phyloP scores from a whole-genome alignment of 2,888 invertebrate species.

The Cosmia trapezina region DNA sequence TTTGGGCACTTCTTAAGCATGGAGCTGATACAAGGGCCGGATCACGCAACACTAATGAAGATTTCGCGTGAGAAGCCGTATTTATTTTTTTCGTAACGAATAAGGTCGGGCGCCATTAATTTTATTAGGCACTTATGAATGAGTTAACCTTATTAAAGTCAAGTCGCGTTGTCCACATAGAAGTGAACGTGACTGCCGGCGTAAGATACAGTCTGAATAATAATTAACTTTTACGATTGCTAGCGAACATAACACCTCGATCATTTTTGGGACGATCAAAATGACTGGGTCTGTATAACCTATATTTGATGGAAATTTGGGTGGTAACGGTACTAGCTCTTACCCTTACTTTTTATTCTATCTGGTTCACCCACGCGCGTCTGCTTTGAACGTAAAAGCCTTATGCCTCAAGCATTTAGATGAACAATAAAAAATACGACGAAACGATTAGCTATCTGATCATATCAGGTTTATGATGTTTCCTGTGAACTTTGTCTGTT shows the following conservation, averaged over 20 bases:
- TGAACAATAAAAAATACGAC: conserved; percentile 41
- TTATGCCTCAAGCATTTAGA: conserved; percentile 39
- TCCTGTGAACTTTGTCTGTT: conserved; percentile 13
- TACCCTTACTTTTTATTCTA: conserved; percentile 53
- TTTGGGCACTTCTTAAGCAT: conserved; percentile 48
- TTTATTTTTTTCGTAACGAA: conserved; percentile 47
- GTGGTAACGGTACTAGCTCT: conserved; percentile 31
- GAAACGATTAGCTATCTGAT: conserved; percentile 36
- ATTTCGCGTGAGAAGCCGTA: conserved; percentile 64
- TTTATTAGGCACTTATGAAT: conserved; percentile 77
- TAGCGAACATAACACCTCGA: conserved; percentile 64
- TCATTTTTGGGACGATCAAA: conserved; percentile 64
- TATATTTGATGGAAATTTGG: conserved; percentile 49
- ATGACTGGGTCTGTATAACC: conserved; percentile 47
- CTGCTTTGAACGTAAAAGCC: conserved; percentile 31
- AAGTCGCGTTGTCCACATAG: conserved; percentile 75
- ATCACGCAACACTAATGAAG: conserved; percentile 66
- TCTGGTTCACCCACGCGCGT: conserved; percentile 51
- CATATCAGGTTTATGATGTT: conserved; percentile 40
- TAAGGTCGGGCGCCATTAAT: conserved; percentile 65
- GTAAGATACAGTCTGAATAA: conserved; percentile 75
- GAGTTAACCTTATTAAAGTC: conserved; percentile 75
- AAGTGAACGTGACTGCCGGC: conserved; percentile 80
- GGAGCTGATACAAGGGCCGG: conserved; percentile 54
- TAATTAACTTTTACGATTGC: conserved; percentile 78